Evolutionary conservation across 2,888 invertebrate genomes (phyloP).

Genomic region (Bugula neritina): DNA sequence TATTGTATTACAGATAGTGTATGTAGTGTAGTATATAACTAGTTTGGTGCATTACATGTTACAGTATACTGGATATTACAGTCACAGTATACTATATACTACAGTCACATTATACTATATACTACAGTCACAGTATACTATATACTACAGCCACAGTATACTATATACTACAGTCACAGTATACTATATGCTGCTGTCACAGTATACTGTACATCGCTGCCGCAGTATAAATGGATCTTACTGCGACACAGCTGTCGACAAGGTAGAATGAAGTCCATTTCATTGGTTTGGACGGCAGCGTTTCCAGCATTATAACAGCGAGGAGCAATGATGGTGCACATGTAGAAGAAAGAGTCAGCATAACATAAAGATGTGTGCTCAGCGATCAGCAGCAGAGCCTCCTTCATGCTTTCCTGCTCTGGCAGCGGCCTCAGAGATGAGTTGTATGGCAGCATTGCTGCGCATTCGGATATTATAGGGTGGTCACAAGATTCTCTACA

Average conservation of each 20-base stretch:
- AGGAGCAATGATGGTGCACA: constrained; percentile 16
- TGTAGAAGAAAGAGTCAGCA: not conserved
- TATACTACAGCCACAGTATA: no score
- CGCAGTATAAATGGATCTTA: no score
- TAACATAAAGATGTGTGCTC: not conserved
- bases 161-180: no score
- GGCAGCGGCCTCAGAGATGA: not conserved
- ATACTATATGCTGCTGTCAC: no score
- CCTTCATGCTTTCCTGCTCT: constrained; percentile 11
- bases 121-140: no score
- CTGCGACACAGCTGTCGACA: constrained; percentile 14
- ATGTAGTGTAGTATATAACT: no score
- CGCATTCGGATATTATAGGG: not conserved
- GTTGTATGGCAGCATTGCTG: not conserved
- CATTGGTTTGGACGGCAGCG: not conserved
- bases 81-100: no score
- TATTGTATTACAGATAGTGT: no score
- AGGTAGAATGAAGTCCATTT: not conserved
- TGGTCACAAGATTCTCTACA: not conserved
- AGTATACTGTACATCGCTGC: no score
- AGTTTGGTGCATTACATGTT: no score
- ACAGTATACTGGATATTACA: no score
- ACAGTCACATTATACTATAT: no score
- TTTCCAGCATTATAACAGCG: not conserved
- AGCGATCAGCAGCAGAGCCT: not conserved